Conservation (phyloP, 2,888 invertebrate genomes). For the Drosophila pseudotalamancana region DNA sequence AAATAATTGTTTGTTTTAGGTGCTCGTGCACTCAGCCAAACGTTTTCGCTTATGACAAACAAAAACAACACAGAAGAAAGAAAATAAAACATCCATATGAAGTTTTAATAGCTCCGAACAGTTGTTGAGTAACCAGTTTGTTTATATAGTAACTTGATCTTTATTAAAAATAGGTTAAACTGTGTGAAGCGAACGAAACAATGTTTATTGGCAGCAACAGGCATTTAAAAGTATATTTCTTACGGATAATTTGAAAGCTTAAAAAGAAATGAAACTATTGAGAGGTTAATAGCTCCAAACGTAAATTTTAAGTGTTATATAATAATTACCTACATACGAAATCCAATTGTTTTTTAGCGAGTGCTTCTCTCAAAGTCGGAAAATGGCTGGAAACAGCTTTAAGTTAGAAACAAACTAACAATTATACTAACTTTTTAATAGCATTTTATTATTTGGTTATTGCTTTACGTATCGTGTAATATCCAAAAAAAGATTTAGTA, state of each 20-base stretch:
- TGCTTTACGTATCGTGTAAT: no score
- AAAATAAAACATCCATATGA: neutral
- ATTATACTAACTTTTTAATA: no score
- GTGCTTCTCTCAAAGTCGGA: no score
- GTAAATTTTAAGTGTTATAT: no score
- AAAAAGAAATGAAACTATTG: neutral
- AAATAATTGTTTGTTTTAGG: slow-evolving; percentile 27
- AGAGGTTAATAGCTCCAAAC: neutral
- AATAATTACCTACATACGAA: no score
- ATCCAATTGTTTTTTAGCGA: no score
- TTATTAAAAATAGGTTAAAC: slow-evolving; percentile 8
- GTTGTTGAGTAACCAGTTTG: neutral
- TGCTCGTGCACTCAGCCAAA: slow-evolving; percentile 46
- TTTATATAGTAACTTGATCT: slow-evolving; percentile 5
- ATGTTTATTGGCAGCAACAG: neutral
- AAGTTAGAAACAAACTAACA: no score
- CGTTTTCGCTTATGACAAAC: slow-evolving; percentile 23
- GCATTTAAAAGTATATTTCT: neutral
- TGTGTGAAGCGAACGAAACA: neutral
- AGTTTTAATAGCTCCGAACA: slow-evolving; percentile 6
- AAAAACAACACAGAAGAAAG: slow-evolving; percentile 18
- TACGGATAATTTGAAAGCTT: neutral
- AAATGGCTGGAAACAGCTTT: no score
- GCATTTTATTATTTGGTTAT: no score
- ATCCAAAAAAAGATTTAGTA: no score